A percentile compares a stretch with the other conserved stretches of the same genome.
Evolutionary conservation across 2,113 vertebrate species (phyloP).

Genomic region (Lophius piscatorius): DNA sequence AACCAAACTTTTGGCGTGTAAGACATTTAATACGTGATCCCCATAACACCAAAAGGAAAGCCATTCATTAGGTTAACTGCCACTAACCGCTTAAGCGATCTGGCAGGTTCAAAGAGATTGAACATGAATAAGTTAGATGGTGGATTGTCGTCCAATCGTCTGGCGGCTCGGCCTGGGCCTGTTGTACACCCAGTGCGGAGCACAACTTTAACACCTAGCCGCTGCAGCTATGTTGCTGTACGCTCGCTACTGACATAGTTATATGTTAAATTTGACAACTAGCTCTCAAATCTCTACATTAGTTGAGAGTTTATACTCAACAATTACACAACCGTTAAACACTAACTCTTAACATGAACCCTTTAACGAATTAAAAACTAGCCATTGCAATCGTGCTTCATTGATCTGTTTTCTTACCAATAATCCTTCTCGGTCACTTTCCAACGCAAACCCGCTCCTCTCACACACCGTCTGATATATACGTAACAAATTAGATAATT

Average conservation of each 20-base stretch:
- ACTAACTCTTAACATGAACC: background rate
- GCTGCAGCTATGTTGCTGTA: slow-evolving; percentile 30
- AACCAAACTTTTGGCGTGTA: no score
- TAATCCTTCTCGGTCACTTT: slow-evolving; percentile 84
- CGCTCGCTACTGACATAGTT: slow-evolving; percentile 21
- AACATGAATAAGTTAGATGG: slow-evolving; percentile 68
- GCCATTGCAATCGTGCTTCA: slow-evolving; percentile 65
- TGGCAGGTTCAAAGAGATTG: slow-evolving; percentile 31
- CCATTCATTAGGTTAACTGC: background rate
- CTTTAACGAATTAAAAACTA: slow-evolving; percentile 32
- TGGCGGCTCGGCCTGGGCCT: slow-evolving; percentile 64
- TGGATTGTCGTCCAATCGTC: slow-evolving; percentile 41
- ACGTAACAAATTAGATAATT: slow-evolving; percentile 25
- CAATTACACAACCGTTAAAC: background rate
- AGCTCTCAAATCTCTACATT: background rate
- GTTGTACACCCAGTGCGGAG: slow-evolving; percentile 49
- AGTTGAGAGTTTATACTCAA: background rate
- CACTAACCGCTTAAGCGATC: slow-evolving; percentile 58
- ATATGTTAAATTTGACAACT: slow-evolving; percentile 23
- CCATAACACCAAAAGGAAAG: background rate
- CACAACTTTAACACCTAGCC: slow-evolving; percentile 70
- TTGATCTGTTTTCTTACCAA: slow-evolving; percentile 82
- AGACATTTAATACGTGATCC: no score
- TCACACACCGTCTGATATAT: slow-evolving; percentile 55
- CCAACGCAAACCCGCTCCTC: slow-evolving; percentile 82